Evolutionary conservation across 2,797 vertebrate species (phyloP).

Genomic region (Brachymystax lenok): DNA sequence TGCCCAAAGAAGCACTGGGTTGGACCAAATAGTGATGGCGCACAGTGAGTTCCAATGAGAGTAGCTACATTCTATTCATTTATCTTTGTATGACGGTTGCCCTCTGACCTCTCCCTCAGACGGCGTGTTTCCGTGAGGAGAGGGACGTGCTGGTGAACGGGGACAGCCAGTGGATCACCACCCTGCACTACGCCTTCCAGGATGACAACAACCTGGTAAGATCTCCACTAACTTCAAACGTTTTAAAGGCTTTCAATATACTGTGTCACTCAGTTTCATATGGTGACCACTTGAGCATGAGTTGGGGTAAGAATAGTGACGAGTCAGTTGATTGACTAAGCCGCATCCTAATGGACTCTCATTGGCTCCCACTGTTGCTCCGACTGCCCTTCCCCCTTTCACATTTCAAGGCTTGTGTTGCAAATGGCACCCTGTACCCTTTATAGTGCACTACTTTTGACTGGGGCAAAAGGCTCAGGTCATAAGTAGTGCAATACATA

Average conservation of each 20-base stretch:
- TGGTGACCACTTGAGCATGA: not conserved
- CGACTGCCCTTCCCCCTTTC: no score
- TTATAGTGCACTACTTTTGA: no score
- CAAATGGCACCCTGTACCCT: no score
- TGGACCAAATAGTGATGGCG: not conserved
- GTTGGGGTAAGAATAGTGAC: no score
- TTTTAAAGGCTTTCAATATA: not conserved
- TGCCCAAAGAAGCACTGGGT: not conserved
- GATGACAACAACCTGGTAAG: constrained; percentile 97
- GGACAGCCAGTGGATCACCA: constrained; percentile 98
- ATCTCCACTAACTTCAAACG: not conserved
- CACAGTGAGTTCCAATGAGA: not conserved
- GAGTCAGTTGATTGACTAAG: no score
- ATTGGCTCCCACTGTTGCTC: no score
- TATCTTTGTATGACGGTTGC: not conserved
- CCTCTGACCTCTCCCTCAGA: constrained; percentile 68
- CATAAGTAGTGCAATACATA: no score
- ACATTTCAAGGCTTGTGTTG: no score
- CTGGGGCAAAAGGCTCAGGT: no score
- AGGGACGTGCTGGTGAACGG: constrained; percentile 96
- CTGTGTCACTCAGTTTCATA: not conserved
- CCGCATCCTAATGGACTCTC: no score
- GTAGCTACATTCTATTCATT: not conserved
- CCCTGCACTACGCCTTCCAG: constrained; percentile 98
- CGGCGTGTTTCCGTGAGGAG: constrained; percentile 98